A percentile compares a stretch with the other conserved stretches of the same genome.
These are phyloP conservation scores for Heliocidaris tuberculata DNA, from an alignment of 35 echinoderm and acorn worm species.

Conservation along the genomic window DNA sequence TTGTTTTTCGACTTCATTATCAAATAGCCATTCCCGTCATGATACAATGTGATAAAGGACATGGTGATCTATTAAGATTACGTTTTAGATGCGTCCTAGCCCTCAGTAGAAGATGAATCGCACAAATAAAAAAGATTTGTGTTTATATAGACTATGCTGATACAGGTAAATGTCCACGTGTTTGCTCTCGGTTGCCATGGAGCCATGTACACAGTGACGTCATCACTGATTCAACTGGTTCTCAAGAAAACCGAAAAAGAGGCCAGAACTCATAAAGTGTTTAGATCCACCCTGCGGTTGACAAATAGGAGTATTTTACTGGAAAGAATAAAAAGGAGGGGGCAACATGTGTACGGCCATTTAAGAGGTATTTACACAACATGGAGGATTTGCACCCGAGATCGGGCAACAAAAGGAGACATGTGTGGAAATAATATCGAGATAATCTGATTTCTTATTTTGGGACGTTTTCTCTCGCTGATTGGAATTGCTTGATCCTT, in stretches of 20 bases:
- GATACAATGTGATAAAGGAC: neutral
- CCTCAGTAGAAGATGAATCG: neutral
- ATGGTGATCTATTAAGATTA: neutral
- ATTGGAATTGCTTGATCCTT: neutral
- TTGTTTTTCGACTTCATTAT: too few species aligned
- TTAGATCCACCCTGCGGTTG: neutral
- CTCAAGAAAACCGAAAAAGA: neutral
- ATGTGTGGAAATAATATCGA: conserved; percentile 5
- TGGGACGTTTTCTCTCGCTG: neutral
- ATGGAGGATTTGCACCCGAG: neutral
- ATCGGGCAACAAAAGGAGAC: neutral
- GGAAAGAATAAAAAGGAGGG: neutral
- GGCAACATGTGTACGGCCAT: neutral
- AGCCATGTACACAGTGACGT: neutral
- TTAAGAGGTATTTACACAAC: neutral
- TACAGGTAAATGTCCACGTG: conserved; percentile 1
- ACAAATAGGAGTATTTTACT: neutral
- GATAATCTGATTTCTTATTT: conserved; percentile 13
- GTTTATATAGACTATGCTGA: neutral
- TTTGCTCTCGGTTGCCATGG: neutral
- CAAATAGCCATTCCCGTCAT: too few species aligned
- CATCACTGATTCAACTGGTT: neutral
- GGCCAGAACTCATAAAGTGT: neutral
- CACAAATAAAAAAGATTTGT: neutral
- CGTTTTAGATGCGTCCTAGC: neutral